Base-by-base conservation (phyloP, 2,797 vertebrate species). In the Parauchenoglanis ngamensis region DNA sequence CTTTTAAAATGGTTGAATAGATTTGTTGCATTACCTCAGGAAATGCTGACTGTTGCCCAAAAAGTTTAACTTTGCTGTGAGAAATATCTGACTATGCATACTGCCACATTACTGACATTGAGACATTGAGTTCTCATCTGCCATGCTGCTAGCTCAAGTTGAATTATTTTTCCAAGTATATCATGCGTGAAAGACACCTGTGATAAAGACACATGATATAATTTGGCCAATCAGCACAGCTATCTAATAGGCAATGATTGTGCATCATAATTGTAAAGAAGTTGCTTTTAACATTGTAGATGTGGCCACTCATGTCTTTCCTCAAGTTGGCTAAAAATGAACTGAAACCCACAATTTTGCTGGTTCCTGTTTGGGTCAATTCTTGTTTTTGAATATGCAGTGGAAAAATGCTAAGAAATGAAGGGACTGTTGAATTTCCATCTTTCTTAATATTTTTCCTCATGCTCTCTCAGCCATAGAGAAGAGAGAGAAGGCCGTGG, bases 401-500 rank as follows among this genome's bases (percentile, higher is more conserved):
- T 56, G n/a, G n/a, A 25, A 73, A 73, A 73, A 46, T 4, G 2
- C 70, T 72, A 11, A 25, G 10, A 25, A 23, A 46, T 21, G 21
- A 73, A 73, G 67, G 15, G 10, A 73, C 15, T 2, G 17, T 10
- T 13, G 4, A 12, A 59, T 23, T 40, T 13, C 31, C 57, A 44
- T 80, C 5, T 61, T 25, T 57, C 17, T 21, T 23, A 35, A n/a
- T 23, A 10, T 44, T n/a, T 3, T 46, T 8, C 23, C 40, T 81
- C 19, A 7, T 52, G 3, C 1, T 31, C n/a, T 52, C 2, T 77
- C 72, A 95, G 94, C 90, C 86, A 90, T 89, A 90, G 89, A 83
- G 93, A 94, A 70, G 92, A 92, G 70, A 61, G 81, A 31, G 91
- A 94, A 52, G n/a, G 85, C 21, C 77, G 89, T 90, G 92, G 85